Conservation (phyloP, 2,888 invertebrate species). For the Rotaria macrura region DNA sequence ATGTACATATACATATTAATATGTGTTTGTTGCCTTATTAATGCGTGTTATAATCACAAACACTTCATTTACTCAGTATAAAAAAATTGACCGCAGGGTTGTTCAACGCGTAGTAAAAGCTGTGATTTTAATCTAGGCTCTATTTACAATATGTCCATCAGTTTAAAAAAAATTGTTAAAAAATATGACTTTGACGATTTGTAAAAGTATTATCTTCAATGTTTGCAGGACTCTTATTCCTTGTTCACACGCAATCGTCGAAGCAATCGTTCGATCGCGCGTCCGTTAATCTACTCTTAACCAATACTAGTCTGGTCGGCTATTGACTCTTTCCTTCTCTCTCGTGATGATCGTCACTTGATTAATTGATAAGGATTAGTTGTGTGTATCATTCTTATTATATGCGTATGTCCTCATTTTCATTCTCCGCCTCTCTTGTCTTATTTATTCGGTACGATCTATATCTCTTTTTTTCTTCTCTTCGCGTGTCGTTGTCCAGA, state of each 20-base stretch:
- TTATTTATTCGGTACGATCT: background rate
- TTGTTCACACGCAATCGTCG: background rate
- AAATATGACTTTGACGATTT: background rate
- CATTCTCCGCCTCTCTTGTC: background rate
- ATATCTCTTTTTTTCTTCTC: background rate
- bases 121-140: background rate
- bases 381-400: conserved; percentile 17
- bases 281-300: background rate
- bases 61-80: background rate
- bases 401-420: conserved; percentile 8
- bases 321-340: conserved; percentile 21
- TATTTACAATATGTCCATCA: background rate
- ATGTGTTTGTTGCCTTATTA: background rate
- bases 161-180: background rate
- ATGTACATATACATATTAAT: background rate
- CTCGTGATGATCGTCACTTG: conserved; percentile 5
- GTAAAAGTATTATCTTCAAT: background rate
- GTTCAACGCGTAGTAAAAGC: background rate
- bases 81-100: background rate
- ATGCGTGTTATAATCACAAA: conserved; percentile 1
- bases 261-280: background rate
- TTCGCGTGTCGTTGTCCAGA: background rate
- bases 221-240: background rate
- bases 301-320: background rate
- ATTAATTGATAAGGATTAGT: conserved; percentile 23